A percentile compares a stretch with the other conserved stretches of the same genome.
Evolutionary conservation across 2,113 vertebrate species (phyloP).

Genomic region (Burhinus oedicnemus): DNA sequence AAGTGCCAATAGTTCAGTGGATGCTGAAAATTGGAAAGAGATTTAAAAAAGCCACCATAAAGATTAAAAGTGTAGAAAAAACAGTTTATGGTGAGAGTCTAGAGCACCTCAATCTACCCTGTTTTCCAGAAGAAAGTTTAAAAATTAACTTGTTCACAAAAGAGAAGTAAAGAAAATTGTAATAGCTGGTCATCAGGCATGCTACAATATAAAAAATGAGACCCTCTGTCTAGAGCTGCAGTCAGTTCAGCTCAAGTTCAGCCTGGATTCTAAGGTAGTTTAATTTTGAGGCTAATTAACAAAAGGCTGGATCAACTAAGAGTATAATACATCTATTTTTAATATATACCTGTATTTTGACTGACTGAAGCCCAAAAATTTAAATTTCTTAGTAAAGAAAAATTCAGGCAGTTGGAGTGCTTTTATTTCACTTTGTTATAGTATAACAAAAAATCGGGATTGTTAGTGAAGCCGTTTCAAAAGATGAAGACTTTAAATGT

Average conservation of each 20-base stretch:
- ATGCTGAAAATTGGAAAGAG: background rate
- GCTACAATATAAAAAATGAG: background rate
- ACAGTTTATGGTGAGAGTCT: accelerated
- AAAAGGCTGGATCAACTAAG: background rate
- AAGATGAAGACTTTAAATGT: background rate
- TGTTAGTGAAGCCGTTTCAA: background rate
- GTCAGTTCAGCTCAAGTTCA: background rate
- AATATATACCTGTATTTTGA: background rate
- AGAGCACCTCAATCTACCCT: background rate
- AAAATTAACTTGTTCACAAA: background rate
- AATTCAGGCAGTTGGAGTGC: background rate
- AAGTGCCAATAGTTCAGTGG: background rate
- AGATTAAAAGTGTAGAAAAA: background rate
- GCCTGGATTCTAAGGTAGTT: background rate
- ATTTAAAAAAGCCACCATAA: background rate
- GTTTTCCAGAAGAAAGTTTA: background rate
- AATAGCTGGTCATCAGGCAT: background rate
- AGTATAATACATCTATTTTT: background rate
- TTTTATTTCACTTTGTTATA: background rate
- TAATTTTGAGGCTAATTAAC: background rate
- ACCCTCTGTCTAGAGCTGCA: background rate
- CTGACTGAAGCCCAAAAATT: background rate
- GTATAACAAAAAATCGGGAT: background rate
- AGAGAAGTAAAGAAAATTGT: background rate
- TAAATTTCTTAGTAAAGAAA: background rate